Conservation (phyloP, 2,888 invertebrate genomes). For the Eupithecia exiguata region DNA sequence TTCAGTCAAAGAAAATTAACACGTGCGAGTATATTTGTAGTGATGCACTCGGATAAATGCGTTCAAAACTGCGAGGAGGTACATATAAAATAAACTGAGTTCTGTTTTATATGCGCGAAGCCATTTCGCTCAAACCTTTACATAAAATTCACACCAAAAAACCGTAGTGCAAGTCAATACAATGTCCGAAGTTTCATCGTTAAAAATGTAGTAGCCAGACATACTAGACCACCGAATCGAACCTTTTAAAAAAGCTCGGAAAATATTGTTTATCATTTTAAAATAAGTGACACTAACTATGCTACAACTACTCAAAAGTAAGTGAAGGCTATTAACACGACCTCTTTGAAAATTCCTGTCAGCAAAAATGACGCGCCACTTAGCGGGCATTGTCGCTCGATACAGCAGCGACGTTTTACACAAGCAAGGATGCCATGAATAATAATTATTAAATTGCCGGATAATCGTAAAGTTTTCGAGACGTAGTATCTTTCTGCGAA, state of each 20-base stretch:
- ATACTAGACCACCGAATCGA: not conserved
- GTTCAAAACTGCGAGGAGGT: not conserved
- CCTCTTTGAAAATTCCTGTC: conserved; percentile 37
- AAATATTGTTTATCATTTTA: conserved; percentile 1
- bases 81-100: too few relatives aligned
- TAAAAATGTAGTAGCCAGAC: not conserved
- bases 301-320: conserved; percentile 9
- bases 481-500: not conserved
- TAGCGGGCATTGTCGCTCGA: conserved; percentile 41
- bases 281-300: conserved; percentile 9
- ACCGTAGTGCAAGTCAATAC: not conserved
- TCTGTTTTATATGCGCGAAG: not conserved
- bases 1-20: too few relatives aligned
- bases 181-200: not conserved
- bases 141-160: not conserved
- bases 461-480: not conserved
- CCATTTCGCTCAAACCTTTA: not conserved
- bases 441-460: conserved; percentile 12
- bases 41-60: too few relatives aligned
- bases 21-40: too few relatives aligned
- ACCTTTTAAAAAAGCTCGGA: not conserved
- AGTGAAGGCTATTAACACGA: conserved; percentile 36
- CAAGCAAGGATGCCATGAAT: conserved; percentile 17
- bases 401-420: conserved; percentile 39
- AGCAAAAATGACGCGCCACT: conserved; percentile 41